Conservation (phyloP, 2,888 invertebrate genomes). For the Lithophane semibrunnea region DNA sequence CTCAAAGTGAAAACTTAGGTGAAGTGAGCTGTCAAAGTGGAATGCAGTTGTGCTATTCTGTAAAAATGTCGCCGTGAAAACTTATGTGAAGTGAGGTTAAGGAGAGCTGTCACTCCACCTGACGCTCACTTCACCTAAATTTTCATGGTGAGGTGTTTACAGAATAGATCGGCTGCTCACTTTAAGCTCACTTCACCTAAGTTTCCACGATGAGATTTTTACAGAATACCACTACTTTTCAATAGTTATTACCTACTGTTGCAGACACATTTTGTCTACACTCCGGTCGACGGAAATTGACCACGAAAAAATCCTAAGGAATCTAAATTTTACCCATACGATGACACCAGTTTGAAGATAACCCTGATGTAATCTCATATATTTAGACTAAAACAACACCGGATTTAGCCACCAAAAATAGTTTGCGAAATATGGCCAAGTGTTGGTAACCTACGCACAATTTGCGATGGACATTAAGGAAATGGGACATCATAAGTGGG, state of each 20-base stretch:
- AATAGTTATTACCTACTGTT: background rate
- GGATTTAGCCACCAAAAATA: constrained; percentile 24
- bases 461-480: constrained; percentile 66
- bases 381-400: constrained; percentile 13
- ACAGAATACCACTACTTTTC: no score
- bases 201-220: no score
- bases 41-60: no score
- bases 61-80: no score
- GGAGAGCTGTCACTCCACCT: no score
- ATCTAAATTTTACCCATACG: background rate
- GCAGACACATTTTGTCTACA: background rate
- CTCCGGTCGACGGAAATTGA: background rate
- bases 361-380: constrained; percentile 10
- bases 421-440: constrained; percentile 49
- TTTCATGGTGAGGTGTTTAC: no score
- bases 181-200: no score
- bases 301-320: background rate
- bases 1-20: no score
- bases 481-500: constrained; percentile 68
- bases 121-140: no score
- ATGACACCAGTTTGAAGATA: constrained; percentile 19
- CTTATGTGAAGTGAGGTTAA: no score
- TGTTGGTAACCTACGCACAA: constrained; percentile 64
- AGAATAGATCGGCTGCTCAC: no score
- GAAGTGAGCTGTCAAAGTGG: no score